These are phyloP conservation scores for Pterocles orientalis DNA, from an alignment of 2,113 vertebrate species.

Conservation along the genomic window DNA sequence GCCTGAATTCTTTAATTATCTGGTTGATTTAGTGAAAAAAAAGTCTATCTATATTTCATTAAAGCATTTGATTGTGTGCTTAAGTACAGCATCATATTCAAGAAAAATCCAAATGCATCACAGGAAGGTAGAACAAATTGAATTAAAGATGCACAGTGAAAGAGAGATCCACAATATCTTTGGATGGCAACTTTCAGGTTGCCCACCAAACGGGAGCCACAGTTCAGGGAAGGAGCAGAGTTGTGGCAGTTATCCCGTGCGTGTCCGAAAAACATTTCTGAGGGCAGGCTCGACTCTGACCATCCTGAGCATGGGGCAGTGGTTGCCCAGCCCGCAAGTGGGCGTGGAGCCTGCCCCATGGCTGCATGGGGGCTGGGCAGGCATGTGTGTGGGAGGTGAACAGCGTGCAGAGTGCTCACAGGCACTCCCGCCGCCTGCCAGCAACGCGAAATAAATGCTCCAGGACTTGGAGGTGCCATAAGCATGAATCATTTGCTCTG, in stretches of 20 bases:
- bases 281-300: accelerated
- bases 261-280: not conserved
- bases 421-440: accelerated
- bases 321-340: accelerated
- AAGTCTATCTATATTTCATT: not conserved
- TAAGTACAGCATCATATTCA: not conserved
- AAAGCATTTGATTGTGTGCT: not conserved
- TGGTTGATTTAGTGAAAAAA: not conserved
- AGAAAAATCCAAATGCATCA: not conserved
- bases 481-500: not conserved
- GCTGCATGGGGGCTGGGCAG: not conserved
- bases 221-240: not conserved
- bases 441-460: accelerated
- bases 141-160: not conserved
- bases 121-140: not conserved
- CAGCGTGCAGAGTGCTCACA: accelerated
- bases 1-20: not conserved
- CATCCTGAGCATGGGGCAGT: accelerated
- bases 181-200: not conserved
- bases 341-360: not conserved
- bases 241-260: accelerated
- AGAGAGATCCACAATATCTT: not conserved
- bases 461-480: not conserved
- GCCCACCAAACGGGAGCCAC: too few species aligned
- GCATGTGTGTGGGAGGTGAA: accelerated